A percentile compares a stretch with the other conserved stretches of the same genome.
phyloP scores from a whole-genome alignment of 2,113 vertebrate genomes.

The Neolamprologus ventralis region DNA sequence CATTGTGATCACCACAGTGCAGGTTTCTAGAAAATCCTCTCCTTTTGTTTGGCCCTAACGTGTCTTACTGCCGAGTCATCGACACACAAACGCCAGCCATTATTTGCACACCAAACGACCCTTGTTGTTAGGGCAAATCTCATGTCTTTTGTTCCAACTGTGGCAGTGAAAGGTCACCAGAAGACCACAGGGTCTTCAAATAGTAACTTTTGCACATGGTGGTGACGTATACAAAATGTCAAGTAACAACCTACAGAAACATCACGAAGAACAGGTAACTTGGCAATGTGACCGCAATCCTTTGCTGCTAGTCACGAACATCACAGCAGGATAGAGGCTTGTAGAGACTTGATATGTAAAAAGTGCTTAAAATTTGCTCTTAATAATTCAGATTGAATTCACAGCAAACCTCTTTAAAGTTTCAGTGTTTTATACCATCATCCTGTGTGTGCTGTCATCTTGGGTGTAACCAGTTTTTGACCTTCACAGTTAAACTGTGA shows the following conservation, averaged over 20 bases:
- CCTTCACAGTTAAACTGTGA: constrained; percentile 37
- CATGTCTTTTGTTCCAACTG: constrained; percentile 28
- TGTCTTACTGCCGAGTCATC: constrained; percentile 32
- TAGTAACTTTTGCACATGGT: neutral
- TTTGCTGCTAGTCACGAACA: neutral
- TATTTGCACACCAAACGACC: constrained; percentile 1
- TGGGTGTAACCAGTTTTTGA: neutral
- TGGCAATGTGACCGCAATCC: neutral
- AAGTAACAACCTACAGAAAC: neutral
- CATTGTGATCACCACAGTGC: neutral
- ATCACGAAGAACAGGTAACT: constrained; percentile 2
- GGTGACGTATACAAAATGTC: constrained; percentile 1
- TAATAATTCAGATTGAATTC: constrained; percentile 8
- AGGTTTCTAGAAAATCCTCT: constrained; percentile 28
- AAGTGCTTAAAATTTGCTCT: neutral
- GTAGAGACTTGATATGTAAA: neutral
- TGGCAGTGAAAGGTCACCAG: neutral
- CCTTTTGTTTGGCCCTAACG: constrained; percentile 21
- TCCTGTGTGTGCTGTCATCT: neutral
- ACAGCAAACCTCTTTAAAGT: neutral
- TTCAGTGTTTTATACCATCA: neutral
- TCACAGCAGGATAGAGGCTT: neutral
- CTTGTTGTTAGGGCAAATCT: constrained; percentile 23
- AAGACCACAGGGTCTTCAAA: neutral
- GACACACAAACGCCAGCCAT: neutral